Percentiles rank a stretch among this genome's conserved stretches.
These are phyloP conservation scores for Papilio polyxenes DNA, from an alignment of 1,140 invertebrate species.

Conservation along the genomic window DNA sequence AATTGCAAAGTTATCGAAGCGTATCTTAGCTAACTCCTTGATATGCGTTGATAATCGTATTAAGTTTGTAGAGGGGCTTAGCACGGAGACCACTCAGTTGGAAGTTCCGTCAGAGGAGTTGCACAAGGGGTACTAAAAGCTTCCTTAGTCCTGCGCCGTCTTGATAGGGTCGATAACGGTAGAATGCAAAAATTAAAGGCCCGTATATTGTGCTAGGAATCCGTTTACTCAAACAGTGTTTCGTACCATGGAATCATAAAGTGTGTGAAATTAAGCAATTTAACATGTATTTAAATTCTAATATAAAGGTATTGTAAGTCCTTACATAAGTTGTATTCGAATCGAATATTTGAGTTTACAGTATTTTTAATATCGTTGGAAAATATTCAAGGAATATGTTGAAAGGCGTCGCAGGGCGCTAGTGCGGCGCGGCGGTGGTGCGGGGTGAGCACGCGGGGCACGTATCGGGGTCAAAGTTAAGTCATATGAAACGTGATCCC, in stretches of 20 bases:
- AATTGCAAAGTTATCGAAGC: neutral
- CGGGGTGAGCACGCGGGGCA: neutral
- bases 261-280: neutral
- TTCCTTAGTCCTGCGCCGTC: neutral
- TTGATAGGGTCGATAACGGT: neutral
- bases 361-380: neutral
- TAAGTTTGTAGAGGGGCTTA: constrained; percentile 9
- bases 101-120: neutral
- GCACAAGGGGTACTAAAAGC: neutral
- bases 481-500: constrained; percentile 20
- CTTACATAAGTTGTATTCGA: neutral
- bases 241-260: neutral
- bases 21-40: neutral
- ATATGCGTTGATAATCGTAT: constrained; percentile 11
- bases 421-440: neutral
- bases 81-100: neutral
- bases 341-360: neutral
- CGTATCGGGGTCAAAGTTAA: constrained; percentile 29
- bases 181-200: neutral
- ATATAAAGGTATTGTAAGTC: neutral
- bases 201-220: neutral
- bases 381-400: constrained; percentile 10
- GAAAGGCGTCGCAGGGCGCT: neutral
- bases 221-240: neutral
- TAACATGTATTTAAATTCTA: neutral